Conservation (phyloP, 30 jellyfish, hydroid and myxozoan genomes). For the Cassiopea xamachana region DNA sequence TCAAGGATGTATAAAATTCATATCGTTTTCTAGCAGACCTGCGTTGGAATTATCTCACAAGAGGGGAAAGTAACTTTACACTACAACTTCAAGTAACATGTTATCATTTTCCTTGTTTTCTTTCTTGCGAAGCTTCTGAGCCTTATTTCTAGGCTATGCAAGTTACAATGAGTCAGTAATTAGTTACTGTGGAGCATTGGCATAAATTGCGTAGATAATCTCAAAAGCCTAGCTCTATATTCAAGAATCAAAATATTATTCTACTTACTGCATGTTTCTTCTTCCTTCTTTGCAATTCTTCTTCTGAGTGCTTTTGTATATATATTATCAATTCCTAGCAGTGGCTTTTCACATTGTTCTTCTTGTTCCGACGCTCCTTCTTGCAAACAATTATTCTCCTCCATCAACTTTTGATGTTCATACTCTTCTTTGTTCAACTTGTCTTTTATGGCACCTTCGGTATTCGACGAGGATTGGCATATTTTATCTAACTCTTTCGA, state of each 20-base stretch:
- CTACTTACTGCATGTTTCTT: slow-evolving; percentile 1
- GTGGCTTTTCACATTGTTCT: slow-evolving; percentile 16
- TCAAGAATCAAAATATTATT: neutral
- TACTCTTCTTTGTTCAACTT: neutral
- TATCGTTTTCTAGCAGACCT: too few species aligned
- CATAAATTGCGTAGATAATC: too few species aligned
- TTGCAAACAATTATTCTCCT: slow-evolving; percentile 12
- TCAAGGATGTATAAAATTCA: too few species aligned
- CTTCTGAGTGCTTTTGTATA: slow-evolving; percentile 11
- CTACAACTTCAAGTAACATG: too few species aligned
- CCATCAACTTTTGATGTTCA: neutral
- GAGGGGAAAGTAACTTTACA: too few species aligned
- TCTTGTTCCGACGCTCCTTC: slow-evolving; percentile 51
- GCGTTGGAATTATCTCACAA: too few species aligned
- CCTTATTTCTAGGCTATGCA: too few species aligned
- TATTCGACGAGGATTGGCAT: neutral
- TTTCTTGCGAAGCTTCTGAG: too few species aligned
- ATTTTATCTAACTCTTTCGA: neutral
- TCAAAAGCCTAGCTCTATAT: too few species aligned
- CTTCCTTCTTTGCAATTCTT: slow-evolving; percentile 19
- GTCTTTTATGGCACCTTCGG: neutral
- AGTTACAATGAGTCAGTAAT: too few species aligned
- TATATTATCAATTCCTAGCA: neutral
- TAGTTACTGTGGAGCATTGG: too few species aligned
- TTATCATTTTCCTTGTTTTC: too few species aligned